These are phyloP conservation scores for Sebastes itinus DNA, from an alignment of 2,797 vertebrate genomes.

Conservation along the genomic window DNA sequence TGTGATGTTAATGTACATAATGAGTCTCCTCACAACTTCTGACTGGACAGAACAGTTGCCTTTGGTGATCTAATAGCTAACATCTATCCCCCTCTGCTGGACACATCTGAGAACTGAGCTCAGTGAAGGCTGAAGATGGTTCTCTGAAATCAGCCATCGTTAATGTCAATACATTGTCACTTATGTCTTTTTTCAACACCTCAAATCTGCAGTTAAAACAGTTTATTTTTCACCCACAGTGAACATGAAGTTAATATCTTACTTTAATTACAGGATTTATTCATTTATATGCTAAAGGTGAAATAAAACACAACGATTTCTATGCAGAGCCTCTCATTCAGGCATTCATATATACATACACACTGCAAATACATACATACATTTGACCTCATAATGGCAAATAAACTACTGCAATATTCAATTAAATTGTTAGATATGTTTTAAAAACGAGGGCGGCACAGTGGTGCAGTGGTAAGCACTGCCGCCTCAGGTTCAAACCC, in stretches of 20 bases:
- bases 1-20: neutral
- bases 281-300: neutral
- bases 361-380: neutral
- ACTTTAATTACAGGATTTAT: neutral
- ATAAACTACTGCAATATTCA: neutral
- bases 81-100: constrained; percentile 62
- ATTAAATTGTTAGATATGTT: neutral
- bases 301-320: neutral
- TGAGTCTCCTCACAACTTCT: neutral
- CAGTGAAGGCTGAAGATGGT: accelerated
- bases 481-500: no score
- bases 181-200: neutral
- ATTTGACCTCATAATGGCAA: accelerated
- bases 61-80: constrained; percentile 3
- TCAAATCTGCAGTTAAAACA: neutral
- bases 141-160: neutral
- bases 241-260: neutral
- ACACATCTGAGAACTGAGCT: neutral
- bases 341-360: neutral
- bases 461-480: no score
- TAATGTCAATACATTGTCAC: neutral
- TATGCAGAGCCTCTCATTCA: neutral
- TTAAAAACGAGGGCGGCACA: neutral
- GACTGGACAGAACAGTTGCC: neutral
- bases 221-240: neutral